Base-by-base conservation (phyloP, 2,797 vertebrate genomes). In the Anas bernieri region DNA sequence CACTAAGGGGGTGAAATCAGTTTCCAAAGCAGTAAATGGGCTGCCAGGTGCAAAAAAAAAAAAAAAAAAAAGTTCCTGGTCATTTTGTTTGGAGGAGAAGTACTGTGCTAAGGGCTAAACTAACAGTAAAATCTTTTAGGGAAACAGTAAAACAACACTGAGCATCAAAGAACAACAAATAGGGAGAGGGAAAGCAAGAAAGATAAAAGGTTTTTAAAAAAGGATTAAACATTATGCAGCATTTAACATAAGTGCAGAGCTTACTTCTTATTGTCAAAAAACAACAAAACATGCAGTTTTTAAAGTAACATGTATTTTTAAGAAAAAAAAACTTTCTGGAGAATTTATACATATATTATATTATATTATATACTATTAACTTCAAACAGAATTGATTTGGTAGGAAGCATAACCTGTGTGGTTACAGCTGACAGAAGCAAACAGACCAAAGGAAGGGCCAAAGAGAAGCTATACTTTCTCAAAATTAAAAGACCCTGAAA, bases 401-500 rank as follows among this genome's bases (percentile, higher is more conserved):
- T 58, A 84, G 87, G 75, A 88, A 80, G 59, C 33, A 83, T 64
- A 62, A 45, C 37, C 69, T 62, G 21, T 78, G 61, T 67, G 33
- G 30, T 88, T 93, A 83, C 12, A 4, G 62, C 25, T 82, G 73
- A 90, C 75, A 95, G 95, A 97, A 96, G 50, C 45, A 84, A 95
- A 75, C 12, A 73, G 56, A 25, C 21, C 70, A 88, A 95, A 87
- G 25, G 75, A 94, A 31, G 43, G 50, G 39, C 11, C 11, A 28
- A 95, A 80, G 73, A 74, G 84, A 96, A 83, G 64, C 43, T 92
- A 18, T 62, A 66, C 58, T 95, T 96, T 90, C 86, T 92, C 76
- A 93, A 90, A 95, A 92, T 50, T 62, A 85, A 96, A 95, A 92
- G 11, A n/a, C 50, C 70, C 78, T 89, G 81, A 69, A 96, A 92